Conservation (phyloP, 1,140 invertebrate species). For the Aphelenchoides besseyi region DNA sequence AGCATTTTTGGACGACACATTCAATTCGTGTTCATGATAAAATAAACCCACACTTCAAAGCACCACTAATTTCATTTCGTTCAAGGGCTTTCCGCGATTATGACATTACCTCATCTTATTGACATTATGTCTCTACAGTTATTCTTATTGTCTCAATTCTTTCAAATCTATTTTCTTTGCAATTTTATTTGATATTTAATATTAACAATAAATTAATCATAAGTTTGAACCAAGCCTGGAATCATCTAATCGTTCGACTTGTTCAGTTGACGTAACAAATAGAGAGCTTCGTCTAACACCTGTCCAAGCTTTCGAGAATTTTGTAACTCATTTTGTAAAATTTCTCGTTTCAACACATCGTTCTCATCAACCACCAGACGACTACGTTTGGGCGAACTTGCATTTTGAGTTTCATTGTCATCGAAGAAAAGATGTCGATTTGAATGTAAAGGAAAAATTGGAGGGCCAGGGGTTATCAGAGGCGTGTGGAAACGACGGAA, state of each 20-base stretch:
- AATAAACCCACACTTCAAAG: no score
- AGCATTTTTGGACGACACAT: no score
- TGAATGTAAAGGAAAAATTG: background rate
- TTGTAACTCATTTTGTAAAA: constrained; percentile 4
- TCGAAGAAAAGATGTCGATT: background rate
- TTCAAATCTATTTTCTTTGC: no score
- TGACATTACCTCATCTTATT: no score
- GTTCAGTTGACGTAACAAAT: background rate
- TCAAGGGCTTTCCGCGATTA: no score
- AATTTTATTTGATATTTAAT: no score
- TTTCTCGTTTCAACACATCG: background rate
- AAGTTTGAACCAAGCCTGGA: no score
- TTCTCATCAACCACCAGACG: background rate
- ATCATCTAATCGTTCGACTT: background rate
- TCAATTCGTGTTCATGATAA: no score
- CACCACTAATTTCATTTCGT: no score
- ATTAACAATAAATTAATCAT: no score
- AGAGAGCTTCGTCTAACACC: constrained; percentile 6
- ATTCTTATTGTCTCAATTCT: no score
- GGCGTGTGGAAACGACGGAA: background rate
- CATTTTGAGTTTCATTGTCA: background rate
- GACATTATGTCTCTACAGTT: no score
- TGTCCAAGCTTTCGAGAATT: background rate
- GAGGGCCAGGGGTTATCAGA: background rate
- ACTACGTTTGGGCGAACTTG: background rate